Base-by-base conservation (phyloP, 2,113 vertebrate species). In the Salvelinus alpinus region DNA sequence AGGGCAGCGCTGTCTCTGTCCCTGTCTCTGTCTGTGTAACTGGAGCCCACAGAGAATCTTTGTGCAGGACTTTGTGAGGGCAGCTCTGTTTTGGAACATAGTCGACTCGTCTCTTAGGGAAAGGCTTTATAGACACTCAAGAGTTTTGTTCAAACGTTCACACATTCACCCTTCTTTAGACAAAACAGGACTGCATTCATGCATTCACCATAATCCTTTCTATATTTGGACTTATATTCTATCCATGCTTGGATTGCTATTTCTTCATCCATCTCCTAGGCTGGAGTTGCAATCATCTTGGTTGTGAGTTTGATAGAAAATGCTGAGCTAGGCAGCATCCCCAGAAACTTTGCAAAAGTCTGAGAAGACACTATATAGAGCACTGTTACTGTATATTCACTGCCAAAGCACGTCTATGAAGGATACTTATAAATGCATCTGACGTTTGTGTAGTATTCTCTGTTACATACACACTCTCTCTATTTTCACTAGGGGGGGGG, bases 21-120 rank as follows among this genome's bases (percentile, higher is more conserved):
- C 3, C 16, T 67, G 51, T 24, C 1, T 44, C 64, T 76, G 75
- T 18, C 5, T 64, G 47, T 68, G 74, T 80, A 84, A 86, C 75
- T 65, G 0, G 70, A 84, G 76, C 75, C 77, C 81, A 79, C 79
- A 83, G 74, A 71, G 68, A 76, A 73, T 11, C 80, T 80, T 84
- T 84, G 81, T 69, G 2, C 18, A 9, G 47, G 57, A 24, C 60
- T 64, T 73, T 60, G 73, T 75, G 69, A 72, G 78, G 67, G 18
- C 14, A 68, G 62, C 18, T 0, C 22, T 64, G 7, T 62, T 62
- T 62, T 62, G 51, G 51, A 24, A 24, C n/a, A 62, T 24, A 44
- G 38, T 44, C 38, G 38, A 44, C 38, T 44, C 18, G 4, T 57
- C 38, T 44, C 38, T 44, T 44, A 44, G 38, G 9, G 38, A 44